Evolutionary conservation across 2,888 invertebrate genomes (phyloP).

Genomic region (Metopia argyrocephala): DNA sequence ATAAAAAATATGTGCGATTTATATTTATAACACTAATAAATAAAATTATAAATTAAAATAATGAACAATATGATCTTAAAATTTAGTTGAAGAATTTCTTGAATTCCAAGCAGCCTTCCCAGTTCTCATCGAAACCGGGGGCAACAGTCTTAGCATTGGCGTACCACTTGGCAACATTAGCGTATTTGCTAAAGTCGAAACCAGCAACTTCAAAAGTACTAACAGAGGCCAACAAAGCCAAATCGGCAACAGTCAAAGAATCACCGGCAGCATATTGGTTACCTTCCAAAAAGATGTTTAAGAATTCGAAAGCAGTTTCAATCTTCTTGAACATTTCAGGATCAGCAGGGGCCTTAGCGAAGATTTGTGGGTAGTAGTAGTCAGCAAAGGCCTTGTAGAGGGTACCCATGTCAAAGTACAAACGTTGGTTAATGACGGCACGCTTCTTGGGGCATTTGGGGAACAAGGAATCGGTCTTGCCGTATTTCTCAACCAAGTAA

Average conservation of each 20-base stretch:
- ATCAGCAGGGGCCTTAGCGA: slow-evolving; percentile 83
- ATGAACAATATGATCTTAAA: slow-evolving; percentile 19
- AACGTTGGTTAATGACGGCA: slow-evolving; percentile 87
- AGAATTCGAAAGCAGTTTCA: slow-evolving; percentile 83
- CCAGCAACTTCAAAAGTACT: slow-evolving; percentile 85
- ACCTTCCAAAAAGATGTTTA: slow-evolving; percentile 86
- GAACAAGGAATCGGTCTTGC: slow-evolving; percentile 85
- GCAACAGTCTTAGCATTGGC: slow-evolving; percentile 81
- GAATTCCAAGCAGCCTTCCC: slow-evolving; percentile 81
- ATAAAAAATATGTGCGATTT: slow-evolving; percentile 22
- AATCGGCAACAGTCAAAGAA: slow-evolving; percentile 87
- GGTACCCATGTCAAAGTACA: slow-evolving; percentile 89
- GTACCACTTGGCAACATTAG: slow-evolving; percentile 84
- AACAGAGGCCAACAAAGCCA: slow-evolving; percentile 83
- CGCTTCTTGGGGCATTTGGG: slow-evolving; percentile 88
- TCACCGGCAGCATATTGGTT: slow-evolving; percentile 86
- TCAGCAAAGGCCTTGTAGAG: slow-evolving; percentile 85
- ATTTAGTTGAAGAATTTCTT: slow-evolving; percentile 75
- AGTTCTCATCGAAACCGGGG: slow-evolving; percentile 82
- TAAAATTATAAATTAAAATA: slow-evolving; percentile 30
- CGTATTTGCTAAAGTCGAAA: slow-evolving; percentile 84
- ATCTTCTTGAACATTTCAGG: slow-evolving; percentile 84
- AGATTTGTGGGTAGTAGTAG: slow-evolving; percentile 84
- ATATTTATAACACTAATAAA: slow-evolving; percentile 29
- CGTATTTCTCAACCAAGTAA: slow-evolving; percentile 90